These are phyloP conservation scores for Anoplolepis gracilipes DNA, from an alignment of 1,140 invertebrate species.

Conservation along the genomic window DNA sequence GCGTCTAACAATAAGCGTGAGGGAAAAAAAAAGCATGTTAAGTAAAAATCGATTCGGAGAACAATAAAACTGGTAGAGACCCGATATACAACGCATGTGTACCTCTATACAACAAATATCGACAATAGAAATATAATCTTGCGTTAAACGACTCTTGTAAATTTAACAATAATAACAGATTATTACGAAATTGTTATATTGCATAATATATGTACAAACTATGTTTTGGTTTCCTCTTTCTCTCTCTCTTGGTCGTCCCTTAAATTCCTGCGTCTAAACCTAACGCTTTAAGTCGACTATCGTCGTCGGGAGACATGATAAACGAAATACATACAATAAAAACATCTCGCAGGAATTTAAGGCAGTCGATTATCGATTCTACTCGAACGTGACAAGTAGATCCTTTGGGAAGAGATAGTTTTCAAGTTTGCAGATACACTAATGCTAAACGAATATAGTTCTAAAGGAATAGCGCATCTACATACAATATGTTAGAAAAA, in stretches of 20 bases:
- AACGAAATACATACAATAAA: constrained; percentile 46
- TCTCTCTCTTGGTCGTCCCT: constrained; percentile 41
- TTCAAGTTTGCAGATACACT: constrained; percentile 36
- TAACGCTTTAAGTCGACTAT: constrained; percentile 50
- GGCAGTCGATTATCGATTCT: constrained; percentile 26
- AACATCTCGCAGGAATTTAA: constrained; percentile 49
- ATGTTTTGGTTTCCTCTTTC: constrained; percentile 80
- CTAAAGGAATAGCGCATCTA: constrained; percentile 46
- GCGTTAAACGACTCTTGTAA: constrained; percentile 81
- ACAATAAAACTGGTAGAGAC: constrained; percentile 61
- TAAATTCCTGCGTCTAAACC: constrained; percentile 35
- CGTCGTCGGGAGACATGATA: not conserved
- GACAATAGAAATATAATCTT: constrained; percentile 83
- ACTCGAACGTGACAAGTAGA: constrained; percentile 48
- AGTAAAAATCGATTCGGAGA: constrained; percentile 61
- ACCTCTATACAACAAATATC: constrained; percentile 72
- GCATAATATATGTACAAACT: constrained; percentile 81
- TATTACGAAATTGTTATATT: constrained; percentile 80
- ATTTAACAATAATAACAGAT: constrained; percentile 84
- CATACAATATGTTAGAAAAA: constrained; percentile 23
- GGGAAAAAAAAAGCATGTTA: constrained; percentile 31
- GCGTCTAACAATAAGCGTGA: constrained; percentile 52
- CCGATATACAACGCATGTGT: constrained; percentile 57
- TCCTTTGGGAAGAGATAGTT: constrained; percentile 47
- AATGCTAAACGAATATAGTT: constrained; percentile 31